Conservation (phyloP, 1,140 invertebrate genomes). For the Andricus grossulariae region DNA sequence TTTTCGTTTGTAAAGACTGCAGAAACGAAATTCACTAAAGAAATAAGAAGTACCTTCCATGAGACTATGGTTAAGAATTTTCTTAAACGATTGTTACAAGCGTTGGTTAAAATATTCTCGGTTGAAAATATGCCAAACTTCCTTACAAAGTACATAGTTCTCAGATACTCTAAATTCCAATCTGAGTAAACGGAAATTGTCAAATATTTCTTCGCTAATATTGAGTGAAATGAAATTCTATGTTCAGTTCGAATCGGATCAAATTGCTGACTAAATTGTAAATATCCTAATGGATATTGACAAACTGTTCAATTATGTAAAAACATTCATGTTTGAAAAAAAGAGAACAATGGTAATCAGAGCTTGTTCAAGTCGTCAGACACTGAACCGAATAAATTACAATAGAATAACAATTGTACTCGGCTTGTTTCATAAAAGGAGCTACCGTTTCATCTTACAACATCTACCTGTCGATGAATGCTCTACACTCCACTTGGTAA, state of each 20-base stretch:
- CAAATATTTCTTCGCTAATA: not conserved
- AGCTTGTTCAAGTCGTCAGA: constrained; percentile 7
- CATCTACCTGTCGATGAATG: constrained; percentile 2
- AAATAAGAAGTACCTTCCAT: not conserved
- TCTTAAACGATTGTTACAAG: not conserved
- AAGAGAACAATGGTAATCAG: not conserved
- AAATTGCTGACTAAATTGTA: too few species aligned
- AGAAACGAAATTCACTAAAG: not conserved
- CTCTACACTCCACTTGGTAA: not conserved
- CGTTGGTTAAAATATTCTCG: constrained; percentile 1
- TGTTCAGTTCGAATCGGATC: too few species aligned
- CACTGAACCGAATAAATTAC: constrained; percentile 21
- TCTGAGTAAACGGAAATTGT: not conserved
- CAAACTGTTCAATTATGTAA: not conserved
- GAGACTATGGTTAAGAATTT: not conserved
- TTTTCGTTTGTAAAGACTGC: too few species aligned
- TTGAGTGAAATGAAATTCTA: not conserved
- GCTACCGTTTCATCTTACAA: not conserved
- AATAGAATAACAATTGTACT: constrained; percentile 9
- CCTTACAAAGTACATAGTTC: constrained; percentile 6
- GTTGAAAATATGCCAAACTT: not conserved
- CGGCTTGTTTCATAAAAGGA: not conserved
- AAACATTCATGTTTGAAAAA: not conserved
- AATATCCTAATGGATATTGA: too few species aligned
- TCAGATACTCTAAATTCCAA: constrained; percentile 21